These are phyloP conservation scores for Botrylloides violaceus DNA, from an alignment of 23 tunicate genomes.

Conservation along the genomic window DNA sequence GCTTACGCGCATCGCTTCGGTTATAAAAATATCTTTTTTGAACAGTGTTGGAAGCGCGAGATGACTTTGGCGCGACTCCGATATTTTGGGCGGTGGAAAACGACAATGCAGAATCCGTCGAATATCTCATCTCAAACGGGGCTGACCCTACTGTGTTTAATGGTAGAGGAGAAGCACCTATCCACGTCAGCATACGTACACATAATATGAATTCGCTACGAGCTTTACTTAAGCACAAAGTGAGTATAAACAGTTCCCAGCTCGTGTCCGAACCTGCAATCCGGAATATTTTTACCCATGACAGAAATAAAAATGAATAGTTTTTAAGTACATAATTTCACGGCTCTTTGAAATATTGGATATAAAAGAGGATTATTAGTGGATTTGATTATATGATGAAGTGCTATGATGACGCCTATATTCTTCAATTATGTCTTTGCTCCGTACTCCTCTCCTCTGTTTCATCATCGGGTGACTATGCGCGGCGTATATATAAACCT, in stretches of 20 bases:
- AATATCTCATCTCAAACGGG: slow-evolving; percentile 33
- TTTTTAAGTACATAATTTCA: no score
- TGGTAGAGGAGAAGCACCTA: slow-evolving; percentile 38
- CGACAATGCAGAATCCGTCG: slow-evolving; percentile 28
- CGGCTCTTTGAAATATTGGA: no score
- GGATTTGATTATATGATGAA: no score
- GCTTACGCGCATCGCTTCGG: neutral
- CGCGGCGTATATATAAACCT: no score
- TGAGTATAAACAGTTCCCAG: slow-evolving; percentile 7
- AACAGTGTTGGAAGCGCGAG: slow-evolving; percentile 40
- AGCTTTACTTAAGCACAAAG: slow-evolving; percentile 52
- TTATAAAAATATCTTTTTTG: neutral
- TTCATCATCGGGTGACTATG: no score
- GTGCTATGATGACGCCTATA: no score
- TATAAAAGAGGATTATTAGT: no score
- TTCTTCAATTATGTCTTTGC: no score
- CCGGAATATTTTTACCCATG: no score
- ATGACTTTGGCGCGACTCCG: slow-evolving; percentile 43
- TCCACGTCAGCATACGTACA: slow-evolving; percentile 48
- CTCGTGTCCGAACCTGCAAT: no score
- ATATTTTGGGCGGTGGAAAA: slow-evolving; percentile 65
- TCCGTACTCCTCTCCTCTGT: no score
- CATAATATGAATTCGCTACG: slow-evolving; percentile 41
- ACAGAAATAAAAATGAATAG: no score
- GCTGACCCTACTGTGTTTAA: slow-evolving; percentile 46